Evolutionary conservation across 1,140 invertebrate species (phyloP).

Genomic region (Streblospio benedicti): DNA sequence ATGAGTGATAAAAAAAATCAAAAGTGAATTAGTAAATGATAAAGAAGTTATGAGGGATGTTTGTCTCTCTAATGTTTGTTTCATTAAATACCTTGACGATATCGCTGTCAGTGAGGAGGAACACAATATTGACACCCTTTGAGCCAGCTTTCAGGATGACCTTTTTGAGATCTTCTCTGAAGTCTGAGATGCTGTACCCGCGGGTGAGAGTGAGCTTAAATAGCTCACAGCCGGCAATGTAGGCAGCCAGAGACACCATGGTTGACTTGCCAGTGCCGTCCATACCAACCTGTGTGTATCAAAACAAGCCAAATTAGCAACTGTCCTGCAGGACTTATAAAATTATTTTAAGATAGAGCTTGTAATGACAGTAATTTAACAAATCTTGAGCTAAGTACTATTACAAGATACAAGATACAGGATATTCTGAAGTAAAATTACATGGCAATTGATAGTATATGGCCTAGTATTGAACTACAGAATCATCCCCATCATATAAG

Average conservation of each 20-base stretch:
- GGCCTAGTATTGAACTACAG: no score
- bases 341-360: no score
- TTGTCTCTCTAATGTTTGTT: conserved; percentile 2
- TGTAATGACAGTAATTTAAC: background rate
- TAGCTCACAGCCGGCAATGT: conserved; percentile 40
- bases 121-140: conserved; percentile 38
- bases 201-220: conserved; percentile 53
- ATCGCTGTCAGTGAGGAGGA: conserved; percentile 44
- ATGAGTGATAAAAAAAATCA: background rate
- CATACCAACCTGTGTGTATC: conserved; percentile 36
- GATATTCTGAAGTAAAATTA: no score
- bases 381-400: no score
- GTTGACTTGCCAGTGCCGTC: conserved; percentile 46
- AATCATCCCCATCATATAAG: no score
- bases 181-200: conserved; percentile 65
- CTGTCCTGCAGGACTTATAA: background rate
- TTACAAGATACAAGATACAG: no score
- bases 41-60: background rate
- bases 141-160: conserved; percentile 52
- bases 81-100: conserved; percentile 50
- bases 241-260: conserved; percentile 36
- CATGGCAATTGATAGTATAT: no score
- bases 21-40: background rate
- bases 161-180: conserved; percentile 66
- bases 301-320: conserved; percentile 7